A percentile compares a stretch with the other conserved stretches of the same genome.
phyloP scores from a whole-genome alignment of 2,113 vertebrate species.

The Sula dactylatra region DNA sequence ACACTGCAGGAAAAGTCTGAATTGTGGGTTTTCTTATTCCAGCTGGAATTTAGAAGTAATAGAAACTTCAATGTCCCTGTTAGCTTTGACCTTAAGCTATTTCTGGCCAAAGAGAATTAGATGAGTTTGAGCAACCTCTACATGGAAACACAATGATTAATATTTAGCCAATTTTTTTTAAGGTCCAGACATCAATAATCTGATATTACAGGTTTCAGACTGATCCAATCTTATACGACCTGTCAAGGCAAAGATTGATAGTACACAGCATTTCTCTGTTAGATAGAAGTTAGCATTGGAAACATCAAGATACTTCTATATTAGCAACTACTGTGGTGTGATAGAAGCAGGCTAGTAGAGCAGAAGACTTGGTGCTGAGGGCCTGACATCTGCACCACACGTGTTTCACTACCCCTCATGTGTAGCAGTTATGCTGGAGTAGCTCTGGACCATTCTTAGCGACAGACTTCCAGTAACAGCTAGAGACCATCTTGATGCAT shows the following conservation, averaged over 20 bases:
- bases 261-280: neutral
- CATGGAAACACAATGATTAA: neutral
- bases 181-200: neutral
- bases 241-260: neutral
- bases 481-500: neutral
- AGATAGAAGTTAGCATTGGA: neutral
- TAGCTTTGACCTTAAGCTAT: neutral
- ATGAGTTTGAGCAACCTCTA: neutral
- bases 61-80: neutral
- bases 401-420: neutral
- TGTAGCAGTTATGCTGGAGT: fast-evolving
- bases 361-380: neutral
- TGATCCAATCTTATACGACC: neutral
- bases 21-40: neutral
- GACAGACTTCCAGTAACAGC: neutral
- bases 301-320: neutral
- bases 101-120: neutral
- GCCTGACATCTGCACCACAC: neutral
- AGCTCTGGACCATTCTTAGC: neutral
- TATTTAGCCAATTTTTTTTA: neutral
- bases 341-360: neutral
- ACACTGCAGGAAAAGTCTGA: neutral
- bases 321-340: neutral
- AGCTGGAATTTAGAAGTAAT: neutral
- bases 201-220: neutral